Evolutionary conservation across 2,113 vertebrate species (phyloP).

Genomic region (Psettodes erumei): DNA sequence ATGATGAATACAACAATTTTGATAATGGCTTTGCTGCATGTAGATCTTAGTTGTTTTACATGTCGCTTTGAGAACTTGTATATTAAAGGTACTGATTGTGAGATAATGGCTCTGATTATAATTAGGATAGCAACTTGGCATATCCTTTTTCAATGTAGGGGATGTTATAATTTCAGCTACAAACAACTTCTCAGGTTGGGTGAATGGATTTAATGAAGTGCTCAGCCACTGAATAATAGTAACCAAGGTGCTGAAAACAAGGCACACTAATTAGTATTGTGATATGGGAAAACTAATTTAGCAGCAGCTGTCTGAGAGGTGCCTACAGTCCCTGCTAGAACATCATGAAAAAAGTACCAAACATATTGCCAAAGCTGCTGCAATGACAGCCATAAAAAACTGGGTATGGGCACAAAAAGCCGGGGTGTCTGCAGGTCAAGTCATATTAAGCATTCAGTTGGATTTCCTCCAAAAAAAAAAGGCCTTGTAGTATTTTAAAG

Average conservation of each 20-base stretch:
- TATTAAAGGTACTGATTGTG: neutral
- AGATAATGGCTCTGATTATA: neutral
- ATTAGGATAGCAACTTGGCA: neutral
- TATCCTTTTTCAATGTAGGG: neutral
- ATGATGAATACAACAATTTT: neutral
- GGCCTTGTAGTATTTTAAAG: neutral
- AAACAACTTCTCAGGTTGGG: neutral
- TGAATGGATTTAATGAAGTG: neutral
- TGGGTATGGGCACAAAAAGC: neutral
- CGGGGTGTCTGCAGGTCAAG: neutral
- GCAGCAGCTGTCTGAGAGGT: too few relatives aligned
- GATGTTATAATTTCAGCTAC: neutral
- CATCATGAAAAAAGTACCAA: too few relatives aligned
- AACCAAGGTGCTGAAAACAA: neutral
- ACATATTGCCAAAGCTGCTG: too few relatives aligned
- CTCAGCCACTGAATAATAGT: neutral
- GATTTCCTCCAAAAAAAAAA: neutral
- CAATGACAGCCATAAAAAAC: too few relatives aligned
- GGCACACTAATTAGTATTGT: neutral
- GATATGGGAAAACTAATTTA: neutral
- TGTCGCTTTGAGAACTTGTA: slow-evolving; percentile 6
- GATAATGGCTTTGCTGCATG: neutral
- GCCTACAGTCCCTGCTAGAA: too few relatives aligned
- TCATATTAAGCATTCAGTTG: neutral
- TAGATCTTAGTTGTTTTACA: neutral